Base-by-base conservation (phyloP, 2,888 invertebrate genomes). In the Gymnosoma rotundatum region DNA sequence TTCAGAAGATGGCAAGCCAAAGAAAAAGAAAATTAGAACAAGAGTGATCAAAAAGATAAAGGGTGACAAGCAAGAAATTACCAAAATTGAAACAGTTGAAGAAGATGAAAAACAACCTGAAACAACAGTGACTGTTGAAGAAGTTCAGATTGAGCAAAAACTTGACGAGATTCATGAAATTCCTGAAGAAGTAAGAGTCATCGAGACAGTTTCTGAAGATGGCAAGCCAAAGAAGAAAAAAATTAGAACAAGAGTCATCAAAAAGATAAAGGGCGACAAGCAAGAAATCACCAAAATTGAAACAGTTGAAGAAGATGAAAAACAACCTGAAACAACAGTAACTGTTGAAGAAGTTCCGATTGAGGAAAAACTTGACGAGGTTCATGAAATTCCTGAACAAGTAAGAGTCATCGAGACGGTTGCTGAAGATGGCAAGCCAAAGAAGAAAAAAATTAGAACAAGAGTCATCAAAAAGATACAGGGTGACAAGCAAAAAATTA, bases 401-500 rank as follows among this genome's bases (percentile, higher is more conserved):
- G 75, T 86, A 60, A 69, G 92, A 5, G 74, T 84, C 5, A 64
- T 88, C 6, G 86, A 88, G 42, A 88, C 88, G 0, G 78, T 84
- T 0, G 88, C 88, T 50, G 84, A 86, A 74, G 87, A 87, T 45
- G 88, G 89, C 25, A 88, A 88, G 10, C 86, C 91, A 12, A 89
- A 89, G 80, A 90, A 90, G 64, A 88, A 89, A 63, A 87, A 88
- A 0, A 90, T 89, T 45, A 88, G 88, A 42, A 89, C 89, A 78
- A 87, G 90, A 61, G 83, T 89, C 75, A 87, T 90, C 84, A 84
- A 88, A 78, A 92, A 89, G 80, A 88, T 89, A 25, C 87, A 88
- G 48, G 92, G 91, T 86, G 91, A 89, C 64, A 90, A 92, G 87
- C 89, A 92, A 88, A 91, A 93, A 89, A 87, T 90, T 12, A 91